phyloP scores from a whole-genome alignment of 1,140 invertebrate genomes.

The Drosophila chauvacae region DNA sequence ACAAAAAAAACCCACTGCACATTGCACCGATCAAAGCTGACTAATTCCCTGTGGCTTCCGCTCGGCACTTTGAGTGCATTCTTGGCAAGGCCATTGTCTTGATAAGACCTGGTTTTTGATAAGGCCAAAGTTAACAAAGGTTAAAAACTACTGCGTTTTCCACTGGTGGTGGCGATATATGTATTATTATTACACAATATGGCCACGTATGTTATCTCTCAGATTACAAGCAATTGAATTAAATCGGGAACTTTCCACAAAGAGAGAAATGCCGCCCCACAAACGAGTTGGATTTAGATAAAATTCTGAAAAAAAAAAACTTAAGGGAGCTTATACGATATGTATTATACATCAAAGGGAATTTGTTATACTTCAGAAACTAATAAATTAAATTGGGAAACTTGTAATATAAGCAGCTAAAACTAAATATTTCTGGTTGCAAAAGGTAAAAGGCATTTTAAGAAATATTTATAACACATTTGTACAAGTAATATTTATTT shows the following conservation, averaged over 20 bases:
- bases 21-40: conserved; percentile 24
- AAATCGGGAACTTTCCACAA: conserved; percentile 21
- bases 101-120: conserved; percentile 31
- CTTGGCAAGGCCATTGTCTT: conserved; percentile 31
- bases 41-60: conserved; percentile 22
- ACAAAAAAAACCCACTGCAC: conserved; percentile 5
- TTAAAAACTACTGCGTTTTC: conserved; percentile 13
- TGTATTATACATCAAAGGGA: background rate
- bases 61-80: conserved; percentile 6
- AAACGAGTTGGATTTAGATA: background rate
- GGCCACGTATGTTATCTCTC: background rate
- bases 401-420: background rate
- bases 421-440: background rate
- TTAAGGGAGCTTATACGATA: background rate
- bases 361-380: no score
- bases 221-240: conserved; percentile 21
- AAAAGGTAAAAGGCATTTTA: no score
- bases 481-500: background rate
- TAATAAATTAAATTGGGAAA: background rate
- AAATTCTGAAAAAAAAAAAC: background rate
- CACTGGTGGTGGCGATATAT: background rate
- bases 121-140: conserved; percentile 44
- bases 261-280: background rate
- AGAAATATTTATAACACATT: background rate
- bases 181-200: conserved; percentile 28